Evolutionary conservation across 2,797 vertebrate species (phyloP).

Genomic region (Limnodromus scolopaceus): DNA sequence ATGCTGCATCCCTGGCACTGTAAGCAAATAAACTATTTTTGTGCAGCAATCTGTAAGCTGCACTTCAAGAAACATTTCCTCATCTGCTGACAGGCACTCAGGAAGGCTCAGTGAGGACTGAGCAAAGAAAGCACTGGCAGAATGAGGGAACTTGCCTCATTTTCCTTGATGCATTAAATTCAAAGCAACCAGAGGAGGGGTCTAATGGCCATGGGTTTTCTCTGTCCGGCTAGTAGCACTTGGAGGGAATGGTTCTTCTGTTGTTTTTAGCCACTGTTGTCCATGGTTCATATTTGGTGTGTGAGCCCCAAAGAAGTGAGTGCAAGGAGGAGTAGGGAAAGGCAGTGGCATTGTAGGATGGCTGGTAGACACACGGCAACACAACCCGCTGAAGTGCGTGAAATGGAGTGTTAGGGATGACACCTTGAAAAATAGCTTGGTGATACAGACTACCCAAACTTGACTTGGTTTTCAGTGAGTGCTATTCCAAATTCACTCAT

Average conservation of each 20-base stretch:
- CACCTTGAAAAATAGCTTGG: background rate
- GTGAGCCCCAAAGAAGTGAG: background rate
- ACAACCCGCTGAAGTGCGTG: fast-evolving
- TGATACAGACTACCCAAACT: background rate
- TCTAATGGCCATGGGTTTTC: background rate
- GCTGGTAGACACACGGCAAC: background rate
- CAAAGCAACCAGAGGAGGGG: background rate
- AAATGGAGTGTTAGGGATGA: background rate
- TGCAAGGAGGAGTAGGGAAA: background rate
- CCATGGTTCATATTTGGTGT: fast-evolving
- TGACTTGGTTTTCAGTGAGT: background rate
- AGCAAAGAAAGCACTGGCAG: background rate
- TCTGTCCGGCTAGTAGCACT: fast-evolving
- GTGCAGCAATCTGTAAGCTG: slow-evolving; percentile 12
- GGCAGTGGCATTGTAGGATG: background rate
- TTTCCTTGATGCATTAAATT: background rate
- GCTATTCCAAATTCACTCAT: background rate
- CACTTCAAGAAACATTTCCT: background rate
- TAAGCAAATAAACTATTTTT: slow-evolving; percentile 11
- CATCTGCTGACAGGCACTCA: background rate
- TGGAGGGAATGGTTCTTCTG: background rate
- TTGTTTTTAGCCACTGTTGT: background rate
- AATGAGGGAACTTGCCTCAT: background rate
- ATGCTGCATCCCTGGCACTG: background rate
- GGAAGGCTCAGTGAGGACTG: background rate